A percentile compares a stretch with the other conserved stretches of the same genome.
Evolutionary conservation across 2,113 vertebrate species (phyloP).

Genomic region (Variabilichromis moorii): DNA sequence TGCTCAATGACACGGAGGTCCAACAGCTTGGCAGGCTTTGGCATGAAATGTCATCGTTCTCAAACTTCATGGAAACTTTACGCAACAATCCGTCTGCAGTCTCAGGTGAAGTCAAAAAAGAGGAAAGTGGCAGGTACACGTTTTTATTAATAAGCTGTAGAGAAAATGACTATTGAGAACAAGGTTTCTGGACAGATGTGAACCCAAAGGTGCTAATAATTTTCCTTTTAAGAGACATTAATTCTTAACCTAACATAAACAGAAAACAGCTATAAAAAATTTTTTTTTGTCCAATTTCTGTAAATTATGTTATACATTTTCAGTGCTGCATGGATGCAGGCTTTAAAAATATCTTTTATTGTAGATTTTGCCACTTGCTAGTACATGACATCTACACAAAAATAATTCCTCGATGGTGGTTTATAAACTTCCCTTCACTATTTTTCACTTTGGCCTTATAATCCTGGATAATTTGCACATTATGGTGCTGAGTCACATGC

Average conservation of each 20-base stretch:
- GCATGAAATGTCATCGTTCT: constrained; percentile 78
- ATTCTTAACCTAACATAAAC: neutral
- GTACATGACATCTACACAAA: neutral
- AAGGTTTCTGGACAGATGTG: neutral
- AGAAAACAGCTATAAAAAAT: neutral
- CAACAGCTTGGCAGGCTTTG: constrained; percentile 76
- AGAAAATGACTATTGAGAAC: neutral
- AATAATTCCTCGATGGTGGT: neutral
- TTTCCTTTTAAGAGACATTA: neutral
- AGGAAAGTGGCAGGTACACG: neutral
- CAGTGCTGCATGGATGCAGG: neutral
- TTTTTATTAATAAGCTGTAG: neutral
- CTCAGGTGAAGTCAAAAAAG: constrained; percentile 69
- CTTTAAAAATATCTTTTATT: neutral
- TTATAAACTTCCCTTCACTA: neutral
- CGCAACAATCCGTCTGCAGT: constrained; percentile 76
- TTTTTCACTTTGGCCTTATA: neutral
- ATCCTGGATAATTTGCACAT: neutral
- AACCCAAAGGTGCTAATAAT: neutral
- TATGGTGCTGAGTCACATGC: neutral
- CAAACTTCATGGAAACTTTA: constrained; percentile 83
- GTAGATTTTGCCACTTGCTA: neutral
- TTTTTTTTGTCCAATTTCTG: neutral
- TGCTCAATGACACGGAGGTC: constrained; percentile 73
- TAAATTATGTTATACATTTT: neutral